phyloP scores from a whole-genome alignment of 2,888 invertebrate genomes.

The Dysmachus trigonus region DNA sequence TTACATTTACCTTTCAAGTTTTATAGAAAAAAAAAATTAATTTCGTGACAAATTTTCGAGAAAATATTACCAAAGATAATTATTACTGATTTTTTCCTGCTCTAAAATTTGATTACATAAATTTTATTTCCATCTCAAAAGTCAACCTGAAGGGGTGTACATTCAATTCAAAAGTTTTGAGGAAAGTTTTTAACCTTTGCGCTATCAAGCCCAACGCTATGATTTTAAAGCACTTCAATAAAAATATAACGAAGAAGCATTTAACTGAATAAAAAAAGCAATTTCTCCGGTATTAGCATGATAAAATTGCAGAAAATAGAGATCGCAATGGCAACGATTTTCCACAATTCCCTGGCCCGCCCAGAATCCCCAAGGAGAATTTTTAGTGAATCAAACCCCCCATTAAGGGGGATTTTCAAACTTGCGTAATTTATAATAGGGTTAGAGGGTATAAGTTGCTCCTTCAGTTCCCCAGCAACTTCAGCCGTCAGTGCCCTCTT shows the following conservation, averaged over 20 bases:
- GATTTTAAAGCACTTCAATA: background rate
- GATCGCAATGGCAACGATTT: background rate
- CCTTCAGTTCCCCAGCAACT: background rate
- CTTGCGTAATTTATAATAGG: conserved; percentile 50
- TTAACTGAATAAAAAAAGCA: background rate
- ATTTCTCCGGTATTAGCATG: background rate
- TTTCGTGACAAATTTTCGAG: too few relatives aligned
- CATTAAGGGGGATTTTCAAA: conserved; percentile 44
- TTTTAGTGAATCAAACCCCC: conserved; percentile 42
- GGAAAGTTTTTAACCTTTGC: background rate
- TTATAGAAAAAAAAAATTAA: too few relatives aligned
- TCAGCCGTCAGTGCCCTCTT: background rate
- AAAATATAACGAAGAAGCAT: background rate
- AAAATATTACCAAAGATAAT: too few relatives aligned
- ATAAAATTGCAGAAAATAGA: conserved; percentile 2
- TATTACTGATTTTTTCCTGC: background rate
- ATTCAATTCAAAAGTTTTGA: background rate
- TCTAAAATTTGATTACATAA: background rate
- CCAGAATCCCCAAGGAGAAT: conserved; percentile 17
- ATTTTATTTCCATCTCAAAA: background rate
- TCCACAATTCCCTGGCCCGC: background rate
- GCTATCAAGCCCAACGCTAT: background rate
- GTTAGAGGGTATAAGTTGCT: conserved; percentile 45
- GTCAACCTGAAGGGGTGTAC: background rate
- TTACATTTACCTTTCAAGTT: too few relatives aligned